These are phyloP conservation scores for Nicator chloris DNA, from an alignment of 2,113 vertebrate species.

Conservation along the genomic window DNA sequence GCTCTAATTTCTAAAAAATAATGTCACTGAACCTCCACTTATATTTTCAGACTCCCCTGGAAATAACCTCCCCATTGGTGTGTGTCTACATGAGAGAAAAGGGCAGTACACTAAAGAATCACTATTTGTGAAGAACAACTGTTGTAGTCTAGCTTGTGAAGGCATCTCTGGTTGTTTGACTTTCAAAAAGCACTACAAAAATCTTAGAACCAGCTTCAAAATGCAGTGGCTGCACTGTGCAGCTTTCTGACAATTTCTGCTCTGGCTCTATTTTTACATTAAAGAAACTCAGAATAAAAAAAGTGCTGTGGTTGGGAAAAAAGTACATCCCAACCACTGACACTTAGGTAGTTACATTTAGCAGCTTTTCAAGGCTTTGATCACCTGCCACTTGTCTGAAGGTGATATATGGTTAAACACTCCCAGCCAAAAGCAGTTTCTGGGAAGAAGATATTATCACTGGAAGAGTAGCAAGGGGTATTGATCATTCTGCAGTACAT, in stretches of 20 bases:
- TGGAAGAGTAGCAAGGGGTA: background rate
- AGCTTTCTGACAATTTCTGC: background rate
- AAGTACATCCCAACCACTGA: background rate
- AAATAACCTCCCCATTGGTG: background rate
- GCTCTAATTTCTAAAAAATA: background rate
- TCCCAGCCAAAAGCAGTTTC: slow-evolving; percentile 21
- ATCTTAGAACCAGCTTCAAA: background rate
- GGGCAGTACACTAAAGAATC: background rate
- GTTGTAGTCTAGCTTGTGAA: background rate
- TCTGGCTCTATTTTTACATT: slow-evolving; percentile 2
- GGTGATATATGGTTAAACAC: slow-evolving; percentile 32
- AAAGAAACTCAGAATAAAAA: slow-evolving; percentile 17
- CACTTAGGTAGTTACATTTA: slow-evolving; percentile 45
- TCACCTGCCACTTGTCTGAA: slow-evolving; percentile 31
- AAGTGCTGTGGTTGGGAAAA: background rate
- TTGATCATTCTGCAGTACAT: slow-evolving; percentile 12
- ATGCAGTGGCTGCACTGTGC: background rate
- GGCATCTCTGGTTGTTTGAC: background rate
- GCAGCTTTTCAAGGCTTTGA: slow-evolving; percentile 51
- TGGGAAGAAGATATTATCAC: background rate
- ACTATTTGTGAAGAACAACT: background rate
- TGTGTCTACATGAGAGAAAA: background rate
- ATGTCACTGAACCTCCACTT: background rate
- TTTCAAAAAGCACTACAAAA: background rate
- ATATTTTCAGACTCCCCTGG: background rate